Conservation (phyloP, 2,888 invertebrate genomes). For the Eupithecia inturbata region DNA sequence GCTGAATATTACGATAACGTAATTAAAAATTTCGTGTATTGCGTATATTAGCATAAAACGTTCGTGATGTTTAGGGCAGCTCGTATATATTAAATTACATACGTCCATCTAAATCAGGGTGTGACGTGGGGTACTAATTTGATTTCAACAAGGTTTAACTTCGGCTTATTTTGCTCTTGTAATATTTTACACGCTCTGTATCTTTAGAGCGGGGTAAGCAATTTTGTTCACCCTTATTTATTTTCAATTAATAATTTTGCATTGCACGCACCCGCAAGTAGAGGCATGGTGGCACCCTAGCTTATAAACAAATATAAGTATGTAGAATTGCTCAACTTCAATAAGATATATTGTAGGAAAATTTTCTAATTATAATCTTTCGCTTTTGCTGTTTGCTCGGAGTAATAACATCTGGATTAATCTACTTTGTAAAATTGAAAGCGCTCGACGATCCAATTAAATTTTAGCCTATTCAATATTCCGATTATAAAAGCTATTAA, state of each 20-base stretch:
- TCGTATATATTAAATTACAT: slow-evolving; percentile 61
- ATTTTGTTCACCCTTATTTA: background rate
- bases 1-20: slow-evolving; percentile 49
- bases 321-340: background rate
- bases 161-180: background rate
- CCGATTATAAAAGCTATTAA: slow-evolving; percentile 2
- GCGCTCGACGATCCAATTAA: slow-evolving; percentile 8
- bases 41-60: slow-evolving; percentile 61
- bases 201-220: background rate
- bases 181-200: background rate
- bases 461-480: slow-evolving; percentile 19
- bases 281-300: background rate
- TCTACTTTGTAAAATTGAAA: slow-evolving; percentile 9
- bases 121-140: slow-evolving; percentile 28
- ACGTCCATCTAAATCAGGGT: slow-evolving; percentile 59
- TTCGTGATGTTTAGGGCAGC: slow-evolving; percentile 49
- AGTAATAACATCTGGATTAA: slow-evolving; percentile 9
- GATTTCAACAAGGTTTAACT: slow-evolving; percentile 17
- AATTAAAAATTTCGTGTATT: slow-evolving; percentile 55
- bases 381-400: background rate
- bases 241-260: background rate
- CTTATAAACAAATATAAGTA: background rate
- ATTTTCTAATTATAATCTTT: background rate
- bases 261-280: background rate
- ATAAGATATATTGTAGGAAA: background rate